phyloP scores from a whole-genome alignment of 2,113 vertebrate species.

The Emydocephalus ijimae region DNA sequence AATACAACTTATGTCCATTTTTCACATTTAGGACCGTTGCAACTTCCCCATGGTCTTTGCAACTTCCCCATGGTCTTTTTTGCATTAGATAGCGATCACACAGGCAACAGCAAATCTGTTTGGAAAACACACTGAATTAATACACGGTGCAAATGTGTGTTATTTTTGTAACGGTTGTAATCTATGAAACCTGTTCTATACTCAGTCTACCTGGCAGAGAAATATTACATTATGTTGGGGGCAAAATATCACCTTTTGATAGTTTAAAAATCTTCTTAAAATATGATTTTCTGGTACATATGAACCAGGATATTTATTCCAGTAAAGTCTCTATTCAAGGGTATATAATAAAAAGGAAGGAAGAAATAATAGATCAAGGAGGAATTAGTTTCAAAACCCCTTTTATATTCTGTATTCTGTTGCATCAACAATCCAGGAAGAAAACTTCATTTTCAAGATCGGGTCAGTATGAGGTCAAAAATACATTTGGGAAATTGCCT shows the following conservation, averaged over 20 bases:
- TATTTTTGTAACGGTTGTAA: not conserved
- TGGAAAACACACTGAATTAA: not conserved
- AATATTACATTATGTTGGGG: not conserved
- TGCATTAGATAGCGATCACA: not conserved
- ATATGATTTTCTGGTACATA: slow-evolving; percentile 20
- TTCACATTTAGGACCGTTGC: not conserved
- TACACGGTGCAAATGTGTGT: not conserved
- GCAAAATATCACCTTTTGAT: not conserved
- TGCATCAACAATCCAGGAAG: slow-evolving; percentile 17
- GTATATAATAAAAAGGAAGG: not conserved
- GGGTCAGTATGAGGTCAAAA: slow-evolving; percentile 38
- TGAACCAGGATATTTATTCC: not conserved
- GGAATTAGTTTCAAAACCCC: slow-evolving; percentile 33
- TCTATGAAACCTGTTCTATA: not conserved
- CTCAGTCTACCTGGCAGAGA: not conserved
- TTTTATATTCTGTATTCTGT: slow-evolving; percentile 44
- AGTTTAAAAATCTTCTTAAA: slow-evolving; percentile 8
- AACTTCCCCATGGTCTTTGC: not conserved
- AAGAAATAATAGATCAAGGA: slow-evolving; percentile 27
- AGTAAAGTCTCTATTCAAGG: not conserved
- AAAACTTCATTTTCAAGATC: slow-evolving; percentile 42
- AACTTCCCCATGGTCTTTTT: not conserved
- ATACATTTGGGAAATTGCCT: slow-evolving; percentile 40
- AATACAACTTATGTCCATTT: not conserved
- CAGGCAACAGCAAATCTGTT: not conserved